These are phyloP conservation scores for Sakesphorus luctuosus DNA, from an alignment of 2,113 vertebrate genomes.

Conservation along the genomic window DNA sequence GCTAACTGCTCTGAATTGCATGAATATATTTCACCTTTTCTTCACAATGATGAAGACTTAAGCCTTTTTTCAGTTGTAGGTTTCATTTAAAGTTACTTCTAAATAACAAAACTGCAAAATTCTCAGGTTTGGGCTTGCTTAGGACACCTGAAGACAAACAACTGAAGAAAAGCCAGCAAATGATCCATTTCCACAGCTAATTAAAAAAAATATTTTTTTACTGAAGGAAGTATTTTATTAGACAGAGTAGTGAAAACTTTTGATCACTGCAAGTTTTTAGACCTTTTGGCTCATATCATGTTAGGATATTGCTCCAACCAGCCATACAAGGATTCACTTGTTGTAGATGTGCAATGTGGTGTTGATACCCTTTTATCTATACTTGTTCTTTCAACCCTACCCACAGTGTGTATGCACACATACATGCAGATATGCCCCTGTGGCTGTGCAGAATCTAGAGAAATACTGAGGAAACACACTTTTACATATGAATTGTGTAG, in stretches of 20 bases:
- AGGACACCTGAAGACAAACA: neutral
- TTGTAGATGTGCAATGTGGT: neutral
- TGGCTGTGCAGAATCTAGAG: neutral
- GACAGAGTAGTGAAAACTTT: neutral
- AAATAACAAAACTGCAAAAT: neutral
- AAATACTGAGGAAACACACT: neutral
- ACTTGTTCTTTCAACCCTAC: neutral
- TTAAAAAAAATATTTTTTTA: neutral
- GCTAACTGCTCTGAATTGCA: neutral
- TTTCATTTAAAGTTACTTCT: neutral
- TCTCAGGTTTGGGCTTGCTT: neutral
- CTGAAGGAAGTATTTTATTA: neutral
- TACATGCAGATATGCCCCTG: neutral
- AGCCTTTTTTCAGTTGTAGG: neutral
- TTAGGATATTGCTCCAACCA: neutral
- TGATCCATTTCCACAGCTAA: neutral
- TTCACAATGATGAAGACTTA: neutral
- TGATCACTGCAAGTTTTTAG: neutral
- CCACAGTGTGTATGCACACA: neutral
- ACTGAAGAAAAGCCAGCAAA: neutral
- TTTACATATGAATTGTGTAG: neutral
- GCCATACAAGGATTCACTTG: neutral
- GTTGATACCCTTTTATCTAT: neutral
- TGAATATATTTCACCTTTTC: neutral
- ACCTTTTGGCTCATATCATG: neutral